Percentiles rank a stretch among this genome's conserved stretches.
These are phyloP conservation scores for Polyommatus icarus DNA, from an alignment of 2,888 invertebrate species.

Conservation along the genomic window DNA sequence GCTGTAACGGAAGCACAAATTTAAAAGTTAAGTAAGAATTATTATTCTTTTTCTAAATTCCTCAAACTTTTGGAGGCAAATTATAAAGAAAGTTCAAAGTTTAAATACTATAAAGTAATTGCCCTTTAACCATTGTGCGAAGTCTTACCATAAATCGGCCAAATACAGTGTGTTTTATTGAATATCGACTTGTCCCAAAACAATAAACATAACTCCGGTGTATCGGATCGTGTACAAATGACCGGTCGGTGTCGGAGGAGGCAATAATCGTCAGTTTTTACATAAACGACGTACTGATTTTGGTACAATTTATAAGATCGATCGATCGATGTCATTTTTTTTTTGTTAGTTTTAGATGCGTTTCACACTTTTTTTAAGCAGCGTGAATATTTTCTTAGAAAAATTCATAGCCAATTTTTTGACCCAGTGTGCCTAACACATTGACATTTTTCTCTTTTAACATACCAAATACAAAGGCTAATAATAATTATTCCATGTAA, in stretches of 20 bases:
- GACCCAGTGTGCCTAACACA: too few relatives aligned
- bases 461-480: too few relatives aligned
- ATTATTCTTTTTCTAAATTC: too few relatives aligned
- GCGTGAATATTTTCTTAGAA: too few relatives aligned
- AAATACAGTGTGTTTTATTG: conserved; percentile 38
- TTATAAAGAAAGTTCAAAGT: not conserved
- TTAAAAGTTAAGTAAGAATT: too few relatives aligned
- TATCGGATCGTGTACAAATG: conserved; percentile 60
- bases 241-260: conserved; percentile 66
- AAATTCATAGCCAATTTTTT: too few relatives aligned
- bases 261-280: conserved; percentile 74
- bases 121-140: not conserved
- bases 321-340: not conserved
- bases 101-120: not conserved
- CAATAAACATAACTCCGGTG: conserved; percentile 41
- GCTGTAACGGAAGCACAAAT: not conserved
- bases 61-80: not conserved
- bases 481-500: too few relatives aligned
- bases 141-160: conserved; percentile 9
- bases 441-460: too few relatives aligned
- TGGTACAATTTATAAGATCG: conserved; percentile 43
- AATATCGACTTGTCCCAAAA: conserved; percentile 41
- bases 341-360: not conserved
- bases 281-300: conserved; percentile 59
- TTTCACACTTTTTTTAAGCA: too few relatives aligned